Evolutionary conservation across 2,797 vertebrate species (phyloP).

Genomic region (Manis pentadactyla): DNA sequence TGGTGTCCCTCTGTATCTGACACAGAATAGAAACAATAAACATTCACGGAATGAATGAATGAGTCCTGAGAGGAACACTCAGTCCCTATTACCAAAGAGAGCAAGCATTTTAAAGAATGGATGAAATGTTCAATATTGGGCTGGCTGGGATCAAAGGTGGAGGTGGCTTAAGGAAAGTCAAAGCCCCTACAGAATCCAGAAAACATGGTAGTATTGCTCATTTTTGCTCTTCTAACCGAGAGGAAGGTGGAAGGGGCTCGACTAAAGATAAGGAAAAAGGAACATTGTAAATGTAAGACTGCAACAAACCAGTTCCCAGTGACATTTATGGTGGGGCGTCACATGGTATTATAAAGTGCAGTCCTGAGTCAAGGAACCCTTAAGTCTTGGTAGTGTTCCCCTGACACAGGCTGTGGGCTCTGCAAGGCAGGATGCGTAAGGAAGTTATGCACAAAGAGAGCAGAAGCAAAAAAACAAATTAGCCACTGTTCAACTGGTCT

Average conservation of each 20-base stretch:
- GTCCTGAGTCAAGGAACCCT: background rate
- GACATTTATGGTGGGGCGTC: background rate
- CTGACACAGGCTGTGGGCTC: background rate
- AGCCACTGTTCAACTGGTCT: background rate
- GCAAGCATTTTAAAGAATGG: background rate
- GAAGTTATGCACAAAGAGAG: background rate
- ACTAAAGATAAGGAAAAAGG: background rate
- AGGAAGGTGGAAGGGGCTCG: background rate
- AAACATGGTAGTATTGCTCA: background rate
- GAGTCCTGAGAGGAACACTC: background rate
- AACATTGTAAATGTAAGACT: background rate
- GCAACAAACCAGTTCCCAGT: background rate
- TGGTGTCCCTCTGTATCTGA: background rate
- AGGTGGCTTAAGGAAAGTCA: background rate
- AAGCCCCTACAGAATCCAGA: background rate
- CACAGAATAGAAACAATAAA: background rate
- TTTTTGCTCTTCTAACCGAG: background rate
- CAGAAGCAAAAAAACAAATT: background rate
- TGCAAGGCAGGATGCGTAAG: background rate
- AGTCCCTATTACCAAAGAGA: background rate
- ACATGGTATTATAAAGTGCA: background rate
- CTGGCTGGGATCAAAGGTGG: background rate
- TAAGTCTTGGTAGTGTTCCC: background rate
- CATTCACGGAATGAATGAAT: background rate
- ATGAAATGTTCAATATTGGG: background rate